phyloP scores from a whole-genome alignment of 2,113 vertebrate genomes.

The Seriola aureovittata region DNA sequence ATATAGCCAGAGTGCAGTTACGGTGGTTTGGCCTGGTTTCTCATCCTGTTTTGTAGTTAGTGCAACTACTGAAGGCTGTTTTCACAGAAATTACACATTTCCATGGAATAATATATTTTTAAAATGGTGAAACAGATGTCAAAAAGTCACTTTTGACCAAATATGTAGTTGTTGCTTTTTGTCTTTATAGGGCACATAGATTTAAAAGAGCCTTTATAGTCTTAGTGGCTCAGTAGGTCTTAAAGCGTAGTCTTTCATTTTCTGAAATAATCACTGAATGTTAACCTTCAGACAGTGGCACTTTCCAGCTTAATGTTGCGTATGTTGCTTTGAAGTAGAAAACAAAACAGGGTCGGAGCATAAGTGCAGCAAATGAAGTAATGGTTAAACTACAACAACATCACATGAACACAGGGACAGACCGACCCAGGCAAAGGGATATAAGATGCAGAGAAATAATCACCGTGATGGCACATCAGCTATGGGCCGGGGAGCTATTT shows the following conservation, averaged over 20 bases:
- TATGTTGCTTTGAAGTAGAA: background rate
- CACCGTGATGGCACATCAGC: constrained; percentile 12
- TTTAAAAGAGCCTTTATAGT: background rate
- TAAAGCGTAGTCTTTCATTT: background rate
- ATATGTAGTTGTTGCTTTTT: too few relatives aligned
- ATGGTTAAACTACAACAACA: background rate
- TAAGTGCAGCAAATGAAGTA: background rate
- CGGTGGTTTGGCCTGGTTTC: background rate
- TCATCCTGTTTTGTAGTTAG: background rate
- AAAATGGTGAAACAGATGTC: too few relatives aligned
- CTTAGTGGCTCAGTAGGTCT: background rate
- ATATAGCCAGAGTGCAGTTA: background rate
- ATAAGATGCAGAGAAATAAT: background rate
- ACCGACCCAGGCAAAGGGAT: too few relatives aligned
- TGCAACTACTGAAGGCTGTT: background rate
- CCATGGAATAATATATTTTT: background rate
- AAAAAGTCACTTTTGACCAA: too few relatives aligned
- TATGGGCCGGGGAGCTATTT: constrained; percentile 31
- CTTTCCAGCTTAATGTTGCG: too few relatives aligned
- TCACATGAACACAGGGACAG: background rate
- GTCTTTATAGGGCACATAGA: background rate
- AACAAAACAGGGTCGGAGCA: background rate
- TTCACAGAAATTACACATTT: background rate
- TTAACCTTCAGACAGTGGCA: background rate
- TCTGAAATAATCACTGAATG: background rate